These are phyloP conservation scores for Ceryle rudis DNA, from an alignment of 2,797 vertebrate genomes.

Conservation along the genomic window DNA sequence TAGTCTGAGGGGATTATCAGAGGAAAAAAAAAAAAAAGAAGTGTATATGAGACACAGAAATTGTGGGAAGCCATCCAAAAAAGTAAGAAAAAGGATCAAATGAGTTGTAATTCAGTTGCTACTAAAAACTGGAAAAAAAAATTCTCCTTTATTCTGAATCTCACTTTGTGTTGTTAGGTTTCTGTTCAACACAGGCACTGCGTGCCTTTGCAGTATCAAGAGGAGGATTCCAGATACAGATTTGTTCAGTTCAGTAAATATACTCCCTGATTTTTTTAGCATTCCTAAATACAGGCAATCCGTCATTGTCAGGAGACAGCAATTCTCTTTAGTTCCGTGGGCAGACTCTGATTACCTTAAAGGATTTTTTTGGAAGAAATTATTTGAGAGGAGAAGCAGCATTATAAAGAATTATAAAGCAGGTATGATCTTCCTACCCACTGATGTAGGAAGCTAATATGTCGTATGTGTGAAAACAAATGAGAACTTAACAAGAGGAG, in stretches of 20 bases:
- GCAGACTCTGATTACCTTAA: slow-evolving; percentile 39
- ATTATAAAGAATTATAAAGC: slow-evolving; percentile 33
- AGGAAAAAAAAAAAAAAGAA: background rate
- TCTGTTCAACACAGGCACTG: background rate
- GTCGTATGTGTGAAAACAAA: slow-evolving; percentile 65
- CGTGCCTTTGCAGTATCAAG: background rate
- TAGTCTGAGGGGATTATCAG: background rate
- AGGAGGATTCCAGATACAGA: slow-evolving; percentile 32
- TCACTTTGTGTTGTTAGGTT: background rate
- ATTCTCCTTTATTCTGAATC: background rate
- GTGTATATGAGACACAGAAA: background rate
- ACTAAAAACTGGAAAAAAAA: background rate
- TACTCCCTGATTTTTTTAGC: background rate
- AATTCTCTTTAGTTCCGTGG: slow-evolving; percentile 38
- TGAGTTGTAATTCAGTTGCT: background rate
- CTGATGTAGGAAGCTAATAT: slow-evolving; percentile 48
- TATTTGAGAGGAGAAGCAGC: slow-evolving; percentile 43
- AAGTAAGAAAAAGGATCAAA: background rate
- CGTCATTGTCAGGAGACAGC: slow-evolving; percentile 42
- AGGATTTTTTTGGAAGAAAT: background rate
- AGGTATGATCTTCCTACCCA: slow-evolving; percentile 6
- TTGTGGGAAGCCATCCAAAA: background rate
- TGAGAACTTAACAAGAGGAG: slow-evolving; percentile 26
- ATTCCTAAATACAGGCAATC: slow-evolving; percentile 41
- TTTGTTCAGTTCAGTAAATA: slow-evolving; percentile 18